Evolutionary conservation across 2,797 vertebrate species (phyloP), one percentile per base, ranked within the genome.

Genomic region (Gila robusta): DNA sequence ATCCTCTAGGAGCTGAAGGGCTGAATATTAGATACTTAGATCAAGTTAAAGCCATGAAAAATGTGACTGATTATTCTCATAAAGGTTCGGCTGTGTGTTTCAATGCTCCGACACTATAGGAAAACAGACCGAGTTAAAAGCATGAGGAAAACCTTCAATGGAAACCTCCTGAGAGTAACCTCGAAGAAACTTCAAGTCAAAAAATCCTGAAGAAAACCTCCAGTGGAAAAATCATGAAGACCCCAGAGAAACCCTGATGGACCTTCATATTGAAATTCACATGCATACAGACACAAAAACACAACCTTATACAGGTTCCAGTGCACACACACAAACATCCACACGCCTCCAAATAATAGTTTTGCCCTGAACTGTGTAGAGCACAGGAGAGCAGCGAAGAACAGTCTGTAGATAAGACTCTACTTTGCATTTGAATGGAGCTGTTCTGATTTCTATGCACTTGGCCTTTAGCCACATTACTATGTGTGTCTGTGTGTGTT

Each of bases 361-460:
- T 93, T 93, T 93, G 93, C 94, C 94, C 94, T 86, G 92, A 88
- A 91, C 91, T 90, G 87, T 95, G 94, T 95, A 91, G 90, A 93
- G 92, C 95, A 94, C 37, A 62, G 74, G 79, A 89, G 90, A 89
- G 91, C 88, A 89, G 90, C 88, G 91, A 92, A 93, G 91, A 93
- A 91, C 92, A 91, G 87, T 90, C 89, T 77, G 21, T 86, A 95
- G 95, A 96, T 96, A 95, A 95, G 92, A 90, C 91, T 93, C 93
- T 92, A 92, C 87, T 95, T 95, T 94, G 94, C 95, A 95, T 96
- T 89, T 95, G 92, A 96, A 95, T 94, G 64, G 92, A 88, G 88
- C 77, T 86, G 86, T 85, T 89, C 90, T 91, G 92, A 93, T 94
- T 94, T 92, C 92, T 88, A 92, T 94, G 93, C 89, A 87, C 88